phyloP scores from a whole-genome alignment of 2,888 invertebrate genomes.

The Eilema caniola region DNA sequence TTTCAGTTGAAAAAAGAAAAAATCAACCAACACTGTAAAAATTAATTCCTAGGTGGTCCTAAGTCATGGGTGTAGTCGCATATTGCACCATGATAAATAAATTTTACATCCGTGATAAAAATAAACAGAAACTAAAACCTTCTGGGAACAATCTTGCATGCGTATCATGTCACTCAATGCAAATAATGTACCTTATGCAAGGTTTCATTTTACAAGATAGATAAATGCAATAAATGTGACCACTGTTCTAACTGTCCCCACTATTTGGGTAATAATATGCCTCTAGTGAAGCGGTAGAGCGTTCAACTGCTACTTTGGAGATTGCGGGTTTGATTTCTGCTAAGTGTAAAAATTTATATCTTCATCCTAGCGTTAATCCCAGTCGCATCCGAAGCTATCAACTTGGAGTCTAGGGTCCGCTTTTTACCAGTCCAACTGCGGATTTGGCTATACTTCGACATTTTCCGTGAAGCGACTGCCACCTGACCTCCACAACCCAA shows the following conservation, averaged over 20 bases:
- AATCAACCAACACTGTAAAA: not conserved
- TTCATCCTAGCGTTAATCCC: too few relatives aligned
- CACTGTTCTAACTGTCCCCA: too few relatives aligned
- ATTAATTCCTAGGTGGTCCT: not conserved
- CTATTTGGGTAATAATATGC: too few relatives aligned
- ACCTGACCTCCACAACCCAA: too few relatives aligned
- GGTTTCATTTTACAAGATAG: not conserved
- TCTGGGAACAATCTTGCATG: conserved; percentile 1
- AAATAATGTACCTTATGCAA: not conserved
- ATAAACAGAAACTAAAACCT: not conserved
- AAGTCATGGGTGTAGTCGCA: not conserved
- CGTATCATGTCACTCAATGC: not conserved
- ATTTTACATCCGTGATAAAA: conserved; percentile 8
- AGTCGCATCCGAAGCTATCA: too few relatives aligned
- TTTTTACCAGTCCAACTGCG: too few relatives aligned
- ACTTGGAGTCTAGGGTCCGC: too few relatives aligned
- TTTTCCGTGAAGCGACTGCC: too few relatives aligned
- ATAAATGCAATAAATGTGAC: not conserved
- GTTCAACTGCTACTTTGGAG: not conserved
- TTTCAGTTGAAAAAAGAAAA: too few relatives aligned
- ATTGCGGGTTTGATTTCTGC: not conserved
- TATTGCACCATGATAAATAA: not conserved
- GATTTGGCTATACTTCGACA: too few relatives aligned
- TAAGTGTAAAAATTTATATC: too few relatives aligned
- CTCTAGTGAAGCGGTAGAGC: too few relatives aligned